Evolutionary conservation across 2,888 invertebrate genomes (phyloP).

Genomic region (Napeogenes sylphis): DNA sequence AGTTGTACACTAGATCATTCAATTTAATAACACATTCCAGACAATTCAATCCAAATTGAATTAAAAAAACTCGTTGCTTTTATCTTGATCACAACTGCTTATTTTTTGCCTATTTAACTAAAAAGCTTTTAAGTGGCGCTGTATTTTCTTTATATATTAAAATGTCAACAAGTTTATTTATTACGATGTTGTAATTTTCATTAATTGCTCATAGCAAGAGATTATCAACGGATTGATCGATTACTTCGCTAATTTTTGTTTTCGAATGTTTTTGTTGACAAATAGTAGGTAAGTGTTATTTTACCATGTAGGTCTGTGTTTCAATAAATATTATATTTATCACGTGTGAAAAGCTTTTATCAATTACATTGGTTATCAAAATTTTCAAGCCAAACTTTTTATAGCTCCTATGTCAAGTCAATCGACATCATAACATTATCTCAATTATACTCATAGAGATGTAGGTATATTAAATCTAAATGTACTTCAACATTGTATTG

Average conservation of each 20-base stretch:
- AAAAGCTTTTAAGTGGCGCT: constrained; percentile 18
- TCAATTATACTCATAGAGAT: too few species aligned
- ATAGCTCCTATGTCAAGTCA: too few species aligned
- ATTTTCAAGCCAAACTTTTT: too few species aligned
- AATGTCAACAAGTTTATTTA: constrained; percentile 22
- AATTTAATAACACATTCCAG: constrained; percentile 1
- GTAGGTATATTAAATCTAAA: too few species aligned
- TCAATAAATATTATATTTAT: too few species aligned
- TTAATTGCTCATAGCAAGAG: constrained; percentile 9
- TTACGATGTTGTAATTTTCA: constrained; percentile 15
- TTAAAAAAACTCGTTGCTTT: constrained; percentile 7
- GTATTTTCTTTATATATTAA: constrained; percentile 7
- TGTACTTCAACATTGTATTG: too few species aligned
- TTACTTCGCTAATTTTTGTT: not conserved
- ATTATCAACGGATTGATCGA: not conserved
- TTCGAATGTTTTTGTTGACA: not conserved
- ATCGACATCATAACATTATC: too few species aligned
- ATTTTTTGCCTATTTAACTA: constrained; percentile 18
- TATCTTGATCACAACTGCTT: constrained; percentile 7
- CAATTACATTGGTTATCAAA: too few species aligned
- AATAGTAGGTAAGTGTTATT: too few species aligned
- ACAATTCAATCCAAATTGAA: constrained; percentile 6
- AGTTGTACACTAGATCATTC: not conserved
- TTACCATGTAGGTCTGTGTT: too few species aligned
- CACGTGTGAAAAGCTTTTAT: too few species aligned